phyloP scores from a whole-genome alignment of 1,140 invertebrate genomes.

The Drosophila elegans region DNA sequence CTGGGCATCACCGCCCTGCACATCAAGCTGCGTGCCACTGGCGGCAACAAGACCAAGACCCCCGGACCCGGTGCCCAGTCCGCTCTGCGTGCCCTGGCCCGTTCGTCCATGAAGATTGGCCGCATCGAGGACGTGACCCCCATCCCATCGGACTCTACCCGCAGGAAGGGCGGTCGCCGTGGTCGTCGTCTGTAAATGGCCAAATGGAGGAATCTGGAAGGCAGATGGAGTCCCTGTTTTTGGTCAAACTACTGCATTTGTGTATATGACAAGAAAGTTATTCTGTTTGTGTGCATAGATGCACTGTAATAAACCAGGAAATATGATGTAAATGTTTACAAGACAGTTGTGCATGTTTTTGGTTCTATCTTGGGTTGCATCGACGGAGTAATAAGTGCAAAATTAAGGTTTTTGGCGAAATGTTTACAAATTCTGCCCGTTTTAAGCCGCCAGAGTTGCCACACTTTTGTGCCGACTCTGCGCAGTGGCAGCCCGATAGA shows the following conservation, averaged over 20 bases:
- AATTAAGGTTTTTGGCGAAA: not conserved
- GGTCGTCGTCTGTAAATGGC: conserved; percentile 97
- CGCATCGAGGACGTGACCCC: conserved; percentile 99
- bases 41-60: conserved; percentile 99
- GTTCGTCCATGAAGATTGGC: conserved; percentile 99
- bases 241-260: conserved; percentile 32
- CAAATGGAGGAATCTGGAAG: conserved; percentile 86
- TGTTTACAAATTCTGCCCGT: conserved; percentile 27
- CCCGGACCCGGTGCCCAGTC: conserved; percentile 99
- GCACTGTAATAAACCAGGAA: conserved; percentile 45
- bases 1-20: conserved; percentile 99
- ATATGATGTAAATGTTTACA: conserved; percentile 17
- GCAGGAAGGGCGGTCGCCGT: conserved; percentile 99
- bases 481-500: conserved; percentile 24
- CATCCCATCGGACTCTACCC: conserved; percentile 98
- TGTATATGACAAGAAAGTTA: conserved; percentile 30
- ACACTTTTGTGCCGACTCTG: not conserved
- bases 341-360: not conserved
- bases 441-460: conserved; percentile 9
- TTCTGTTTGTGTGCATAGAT: conserved; percentile 36
- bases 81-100: conserved; percentile 97
- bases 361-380: not conserved
- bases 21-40: conserved; percentile 99
- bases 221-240: conserved; percentile 1
- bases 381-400: fast-evolving